Base-by-base conservation (phyloP, 2,113 vertebrate species). In the Lathamus discolor region DNA sequence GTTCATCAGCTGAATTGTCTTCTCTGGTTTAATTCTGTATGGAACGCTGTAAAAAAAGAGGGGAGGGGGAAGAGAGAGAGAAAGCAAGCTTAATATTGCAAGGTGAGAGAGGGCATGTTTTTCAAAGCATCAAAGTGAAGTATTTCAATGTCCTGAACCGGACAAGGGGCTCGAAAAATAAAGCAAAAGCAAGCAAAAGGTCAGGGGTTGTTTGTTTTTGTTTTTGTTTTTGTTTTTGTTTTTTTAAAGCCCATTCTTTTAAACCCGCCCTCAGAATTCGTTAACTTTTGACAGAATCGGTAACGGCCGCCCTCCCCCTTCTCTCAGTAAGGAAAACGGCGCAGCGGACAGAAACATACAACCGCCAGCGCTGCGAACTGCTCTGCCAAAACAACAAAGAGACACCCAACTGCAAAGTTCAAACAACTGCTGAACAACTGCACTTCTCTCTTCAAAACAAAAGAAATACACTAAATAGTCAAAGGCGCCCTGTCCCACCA, bases 381-480 rank as follows among this genome's bases (percentile, higher is more conserved):
- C 41, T 29, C 55, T n/a, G 12, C 35, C 52, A 11, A 46, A 44
- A 17, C 31, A 12, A 13, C 0, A 23, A 62, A 37, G 35, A 18
- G 9, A 19, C 35, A 59, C 57, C 0, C 43, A 72, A 23, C 52
- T 28, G 22, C 25, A 29, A 64, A 70, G 33, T 22, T 68, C 49
- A 84, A 72, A 27, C 28, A 11, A 4, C 33, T 19, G 23, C 39
- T 24, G n/a, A 59, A 64, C 41, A 74, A 16, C 22, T 11, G 22
- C 73, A 28, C 12, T 59, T 37, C 29, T 62, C 75, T 49, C 63
- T 72, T 24, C n/a, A 28, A 33, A 68, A 31, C n/a, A 33, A 35
- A 54, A 20, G 6, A 52, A 83, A 29, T 0, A 17, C 5, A 9
- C 17, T 11, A 27, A 31, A 49, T 3, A 29, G 46, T 2, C 41